These are phyloP conservation scores for Papilio dardanus DNA, from an alignment of 1,140 invertebrate genomes.

Conservation along the genomic window DNA sequence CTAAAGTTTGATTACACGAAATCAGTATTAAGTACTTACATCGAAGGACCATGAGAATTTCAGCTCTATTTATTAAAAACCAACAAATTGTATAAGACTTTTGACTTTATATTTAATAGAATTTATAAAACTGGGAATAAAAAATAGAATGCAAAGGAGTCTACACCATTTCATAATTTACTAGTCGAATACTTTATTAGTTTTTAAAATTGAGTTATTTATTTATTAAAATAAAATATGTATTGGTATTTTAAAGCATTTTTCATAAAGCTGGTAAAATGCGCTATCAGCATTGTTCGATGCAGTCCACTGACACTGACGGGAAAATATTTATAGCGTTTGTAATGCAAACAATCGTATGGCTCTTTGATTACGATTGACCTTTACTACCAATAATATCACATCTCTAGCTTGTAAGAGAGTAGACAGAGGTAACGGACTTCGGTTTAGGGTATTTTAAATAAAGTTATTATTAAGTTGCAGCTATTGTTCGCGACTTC, in stretches of 20 bases:
- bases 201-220: not conserved
- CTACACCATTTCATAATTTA: not conserved
- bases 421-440: too few relatives aligned
- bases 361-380: not conserved
- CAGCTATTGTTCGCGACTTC: too few relatives aligned
- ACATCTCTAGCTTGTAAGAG: too few relatives aligned
- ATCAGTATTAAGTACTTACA: not conserved
- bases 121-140: not conserved
- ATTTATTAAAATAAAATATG: not conserved
- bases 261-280: not conserved
- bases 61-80: not conserved
- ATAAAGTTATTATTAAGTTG: too few relatives aligned
- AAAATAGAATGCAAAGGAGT: not conserved
- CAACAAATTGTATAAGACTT: too few relatives aligned
- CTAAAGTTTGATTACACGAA: not conserved
- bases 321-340: not conserved
- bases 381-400: not conserved
- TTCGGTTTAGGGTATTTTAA: too few relatives aligned
- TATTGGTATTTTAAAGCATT: not conserved
- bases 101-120: too few relatives aligned
- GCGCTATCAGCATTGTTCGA: slow-evolving; percentile 8
- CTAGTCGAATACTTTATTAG: not conserved
- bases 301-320: not conserved
- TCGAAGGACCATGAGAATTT: not conserved
- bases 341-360: not conserved